These are phyloP conservation scores for Eleginops maclovinus DNA, from an alignment of 2,113 vertebrate genomes.

Conservation along the genomic window DNA sequence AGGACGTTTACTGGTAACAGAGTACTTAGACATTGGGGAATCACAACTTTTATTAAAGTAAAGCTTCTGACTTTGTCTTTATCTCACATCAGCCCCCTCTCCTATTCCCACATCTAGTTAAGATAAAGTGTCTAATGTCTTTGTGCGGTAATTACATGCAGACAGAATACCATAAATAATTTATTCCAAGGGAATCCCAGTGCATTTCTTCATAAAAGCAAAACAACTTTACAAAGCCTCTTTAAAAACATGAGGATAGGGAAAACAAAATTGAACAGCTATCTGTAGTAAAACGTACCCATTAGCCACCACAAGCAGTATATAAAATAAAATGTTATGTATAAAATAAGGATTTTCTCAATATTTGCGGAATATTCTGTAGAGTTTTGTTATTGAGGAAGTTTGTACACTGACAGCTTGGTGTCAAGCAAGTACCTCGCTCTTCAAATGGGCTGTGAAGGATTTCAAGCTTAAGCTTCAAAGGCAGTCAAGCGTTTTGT, in stretches of 20 bases:
- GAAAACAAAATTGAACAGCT: not conserved
- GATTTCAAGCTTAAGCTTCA: conserved; percentile 3
- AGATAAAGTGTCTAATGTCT: not conserved
- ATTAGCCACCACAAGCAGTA: conserved; percentile 13
- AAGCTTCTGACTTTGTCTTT: not conserved
- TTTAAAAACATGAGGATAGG: conserved; percentile 16
- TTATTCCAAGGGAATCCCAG: conserved; percentile 61
- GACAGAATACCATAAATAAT: conserved; percentile 65
- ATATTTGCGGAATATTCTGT: conserved; percentile 17
- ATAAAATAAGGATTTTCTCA: conserved; percentile 20
- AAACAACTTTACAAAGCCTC: conserved; percentile 31
- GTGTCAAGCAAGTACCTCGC: conserved; percentile 10
- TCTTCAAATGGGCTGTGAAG: conserved; percentile 2
- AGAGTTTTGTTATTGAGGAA: conserved; percentile 7
- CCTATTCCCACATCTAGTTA: not conserved
- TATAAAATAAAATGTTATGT: not conserved
- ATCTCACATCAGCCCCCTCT: not conserved
- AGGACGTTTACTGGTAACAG: not conserved
- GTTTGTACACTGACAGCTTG: conserved; percentile 7
- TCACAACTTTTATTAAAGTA: not conserved
- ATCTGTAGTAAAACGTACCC: not conserved
- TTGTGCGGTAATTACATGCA: conserved; percentile 20
- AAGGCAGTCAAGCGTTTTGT: conserved; percentile 8
- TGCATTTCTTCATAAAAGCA: conserved; percentile 50
- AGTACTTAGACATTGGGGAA: not conserved